phyloP scores from a whole-genome alignment of 2,797 vertebrate genomes.

The Neosalanx taihuensis region DNA sequence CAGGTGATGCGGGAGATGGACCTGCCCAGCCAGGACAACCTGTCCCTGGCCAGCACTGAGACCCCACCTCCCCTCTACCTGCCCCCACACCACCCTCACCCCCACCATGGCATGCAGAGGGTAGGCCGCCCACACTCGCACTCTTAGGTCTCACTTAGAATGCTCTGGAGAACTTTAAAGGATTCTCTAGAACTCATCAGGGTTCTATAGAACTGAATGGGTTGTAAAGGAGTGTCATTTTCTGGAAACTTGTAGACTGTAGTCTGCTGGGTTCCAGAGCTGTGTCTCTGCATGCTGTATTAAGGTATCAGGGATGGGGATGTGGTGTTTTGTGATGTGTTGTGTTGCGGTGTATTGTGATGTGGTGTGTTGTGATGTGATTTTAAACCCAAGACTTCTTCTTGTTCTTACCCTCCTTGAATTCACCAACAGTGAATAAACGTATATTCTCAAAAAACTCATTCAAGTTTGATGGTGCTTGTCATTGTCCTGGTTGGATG shows the following conservation, averaged over 20 bases:
- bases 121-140: conserved; percentile 61
- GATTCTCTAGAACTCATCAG: too few species aligned
- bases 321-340: background rate
- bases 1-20: conserved; percentile 95
- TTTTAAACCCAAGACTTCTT: background rate
- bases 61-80: conserved; percentile 93
- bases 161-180: too few species aligned
- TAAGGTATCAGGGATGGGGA: background rate
- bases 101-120: conserved; percentile 93
- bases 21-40: conserved; percentile 92
- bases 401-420: background rate
- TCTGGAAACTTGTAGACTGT: background rate
- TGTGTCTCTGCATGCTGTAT: background rate
- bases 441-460: background rate
- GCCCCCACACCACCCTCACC: conserved; percentile 72
- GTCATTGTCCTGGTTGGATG: background rate
- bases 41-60: conserved; percentile 93
- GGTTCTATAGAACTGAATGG: too few species aligned
- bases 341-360: background rate
- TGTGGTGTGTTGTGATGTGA: background rate
- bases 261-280: background rate
- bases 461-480: background rate
- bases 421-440: background rate
- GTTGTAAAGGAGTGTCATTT: too few species aligned
- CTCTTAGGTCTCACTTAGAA: too few species aligned